These are phyloP conservation scores for Sesamia inferens DNA, from an alignment of 2,888 invertebrate genomes.

Conservation along the genomic window DNA sequence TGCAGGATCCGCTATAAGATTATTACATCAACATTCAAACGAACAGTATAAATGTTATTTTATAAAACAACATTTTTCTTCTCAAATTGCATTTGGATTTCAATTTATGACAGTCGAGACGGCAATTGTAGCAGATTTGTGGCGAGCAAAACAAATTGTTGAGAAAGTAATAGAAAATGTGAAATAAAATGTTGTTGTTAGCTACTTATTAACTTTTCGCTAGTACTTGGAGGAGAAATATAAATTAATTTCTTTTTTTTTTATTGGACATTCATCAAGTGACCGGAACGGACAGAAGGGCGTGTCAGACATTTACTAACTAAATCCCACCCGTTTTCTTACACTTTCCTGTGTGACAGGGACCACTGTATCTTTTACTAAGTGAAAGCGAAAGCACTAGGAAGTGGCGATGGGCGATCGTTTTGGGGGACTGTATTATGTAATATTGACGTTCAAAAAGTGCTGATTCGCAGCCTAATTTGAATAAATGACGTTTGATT, in stretches of 20 bases:
- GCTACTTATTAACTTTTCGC: neutral
- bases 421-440: too few species aligned
- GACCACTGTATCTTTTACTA: too few species aligned
- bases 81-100: constrained; percentile 56
- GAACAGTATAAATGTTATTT: constrained; percentile 17
- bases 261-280: too few species aligned
- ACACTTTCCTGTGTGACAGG: too few species aligned
- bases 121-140: constrained; percentile 54
- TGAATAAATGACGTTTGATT: too few species aligned
- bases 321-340: too few species aligned
- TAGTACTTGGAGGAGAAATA: neutral
- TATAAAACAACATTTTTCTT: constrained; percentile 37
- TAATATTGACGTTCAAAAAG: too few species aligned
- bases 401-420: too few species aligned
- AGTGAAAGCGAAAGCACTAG: too few species aligned
- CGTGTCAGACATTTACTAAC: too few species aligned
- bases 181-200: neutral
- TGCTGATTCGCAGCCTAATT: too few species aligned
- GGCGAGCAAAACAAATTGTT: constrained; percentile 46
- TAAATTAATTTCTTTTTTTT: neutral
- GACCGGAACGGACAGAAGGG: too few species aligned
- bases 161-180: constrained; percentile 20
- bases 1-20: neutral
- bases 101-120: constrained; percentile 47
- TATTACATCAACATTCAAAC: neutral